Evolutionary conservation across 2,113 vertebrate genomes (phyloP).

Genomic region (Eclectus roratus): DNA sequence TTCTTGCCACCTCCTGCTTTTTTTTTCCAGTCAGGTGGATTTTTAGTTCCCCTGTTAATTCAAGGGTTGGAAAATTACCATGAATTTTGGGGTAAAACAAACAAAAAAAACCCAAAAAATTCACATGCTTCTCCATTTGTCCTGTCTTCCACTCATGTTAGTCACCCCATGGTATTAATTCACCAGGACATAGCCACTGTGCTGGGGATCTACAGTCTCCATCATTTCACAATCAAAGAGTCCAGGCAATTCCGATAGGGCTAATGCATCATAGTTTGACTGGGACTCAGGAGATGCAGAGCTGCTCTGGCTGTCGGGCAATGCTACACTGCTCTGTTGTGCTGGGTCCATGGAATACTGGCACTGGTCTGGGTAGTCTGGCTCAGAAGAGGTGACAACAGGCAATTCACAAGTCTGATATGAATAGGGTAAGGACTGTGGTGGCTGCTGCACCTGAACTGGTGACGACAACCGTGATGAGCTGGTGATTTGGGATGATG

Average conservation of each 20-base stretch:
- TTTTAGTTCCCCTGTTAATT: slow-evolving; percentile 20
- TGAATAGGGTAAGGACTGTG: slow-evolving; percentile 72
- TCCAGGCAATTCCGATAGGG: slow-evolving; percentile 80
- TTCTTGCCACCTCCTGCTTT: not conserved
- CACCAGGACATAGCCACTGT: slow-evolving; percentile 90
- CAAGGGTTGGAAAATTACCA: slow-evolving; percentile 64
- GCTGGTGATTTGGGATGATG: slow-evolving; percentile 65
- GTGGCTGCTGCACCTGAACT: slow-evolving; percentile 51
- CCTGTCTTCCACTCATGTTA: not conserved
- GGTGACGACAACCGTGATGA: slow-evolving; percentile 55
- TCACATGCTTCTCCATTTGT: slow-evolving; percentile 41
- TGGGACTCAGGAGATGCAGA: slow-evolving; percentile 39
- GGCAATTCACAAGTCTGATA: slow-evolving; percentile 79
- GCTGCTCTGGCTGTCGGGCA: slow-evolving; percentile 49
- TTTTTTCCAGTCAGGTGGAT: slow-evolving; percentile 4
- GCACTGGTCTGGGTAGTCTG: slow-evolving; percentile 75
- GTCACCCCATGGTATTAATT: slow-evolving; percentile 73
- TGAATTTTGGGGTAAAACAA: slow-evolving; percentile 30
- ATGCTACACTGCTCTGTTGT: not conserved
- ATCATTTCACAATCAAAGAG: slow-evolving; percentile 97
- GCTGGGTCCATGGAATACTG: slow-evolving; percentile 78
- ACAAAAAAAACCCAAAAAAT: not conserved
- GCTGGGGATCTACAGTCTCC: slow-evolving; percentile 96
- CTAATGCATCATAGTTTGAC: slow-evolving; percentile 73
- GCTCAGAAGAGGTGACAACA: slow-evolving; percentile 40